phyloP scores from a whole-genome alignment of 2,113 vertebrate genomes.

The Columbina picui region DNA sequence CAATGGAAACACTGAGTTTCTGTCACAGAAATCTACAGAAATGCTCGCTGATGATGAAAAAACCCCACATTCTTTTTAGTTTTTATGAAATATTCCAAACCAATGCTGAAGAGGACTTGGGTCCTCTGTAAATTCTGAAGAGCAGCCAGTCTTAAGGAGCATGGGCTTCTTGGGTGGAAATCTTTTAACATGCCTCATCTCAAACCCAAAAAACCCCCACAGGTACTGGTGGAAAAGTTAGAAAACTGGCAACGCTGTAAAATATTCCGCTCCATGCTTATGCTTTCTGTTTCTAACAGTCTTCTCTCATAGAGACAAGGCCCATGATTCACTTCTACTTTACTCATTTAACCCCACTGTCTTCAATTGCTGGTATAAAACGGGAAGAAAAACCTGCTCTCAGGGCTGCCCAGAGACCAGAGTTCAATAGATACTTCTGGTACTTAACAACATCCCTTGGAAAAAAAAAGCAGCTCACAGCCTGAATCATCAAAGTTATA shows the following conservation, averaged over 20 bases:
- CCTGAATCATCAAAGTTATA: slow-evolving; percentile 14
- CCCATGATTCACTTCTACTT: slow-evolving; percentile 11
- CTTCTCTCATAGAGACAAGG: background rate
- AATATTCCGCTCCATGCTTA: background rate
- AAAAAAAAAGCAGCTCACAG: background rate
- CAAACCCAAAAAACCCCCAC: background rate
- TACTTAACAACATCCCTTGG: background rate
- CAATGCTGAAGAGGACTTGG: background rate
- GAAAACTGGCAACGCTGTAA: background rate
- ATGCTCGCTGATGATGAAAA: background rate
- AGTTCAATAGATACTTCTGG: slow-evolving; percentile 12
- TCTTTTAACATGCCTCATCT: background rate
- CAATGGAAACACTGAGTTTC: background rate
- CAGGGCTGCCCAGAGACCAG: slow-evolving; percentile 9
- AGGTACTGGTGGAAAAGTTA: background rate
- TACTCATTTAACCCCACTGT: background rate
- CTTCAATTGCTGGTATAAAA: slow-evolving; percentile 18
- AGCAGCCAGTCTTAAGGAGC: background rate
- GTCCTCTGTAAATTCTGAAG: background rate
- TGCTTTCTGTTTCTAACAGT: background rate
- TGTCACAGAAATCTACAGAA: background rate
- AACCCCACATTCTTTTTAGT: background rate
- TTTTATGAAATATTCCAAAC: background rate
- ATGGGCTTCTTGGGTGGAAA: background rate
- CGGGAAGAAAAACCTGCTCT: background rate